phyloP scores from a whole-genome alignment of 2,797 vertebrate species.

The Ctenopoma kingsleyae region DNA sequence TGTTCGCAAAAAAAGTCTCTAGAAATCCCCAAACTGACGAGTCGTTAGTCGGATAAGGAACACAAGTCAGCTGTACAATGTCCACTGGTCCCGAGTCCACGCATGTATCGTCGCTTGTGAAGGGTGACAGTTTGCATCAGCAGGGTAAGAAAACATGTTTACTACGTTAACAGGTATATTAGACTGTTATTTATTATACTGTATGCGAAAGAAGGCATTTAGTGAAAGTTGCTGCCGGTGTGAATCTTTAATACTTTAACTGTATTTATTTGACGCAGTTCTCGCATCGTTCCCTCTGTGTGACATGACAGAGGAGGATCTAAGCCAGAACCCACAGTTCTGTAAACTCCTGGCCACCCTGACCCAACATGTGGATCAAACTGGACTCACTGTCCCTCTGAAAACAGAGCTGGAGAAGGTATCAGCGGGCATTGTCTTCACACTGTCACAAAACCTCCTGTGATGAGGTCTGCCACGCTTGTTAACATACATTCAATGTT shows the following conservation, averaged over 20 bases:
- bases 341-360: conserved; percentile 85
- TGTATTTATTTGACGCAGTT: conserved; percentile 53
- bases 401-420: conserved; percentile 86
- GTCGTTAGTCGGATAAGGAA: rapidly evolving
- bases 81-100: conserved; percentile 42
- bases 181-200: neutral
- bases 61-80: conserved; percentile 50
- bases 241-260: neutral
- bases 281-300: conserved; percentile 84
- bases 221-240: neutral
- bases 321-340: conserved; percentile 86
- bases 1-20: neutral
- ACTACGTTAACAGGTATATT: neutral
- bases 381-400: conserved; percentile 83
- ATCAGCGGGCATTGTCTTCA: neutral
- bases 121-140: conserved; percentile 73
- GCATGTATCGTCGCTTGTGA: conserved; percentile 58
- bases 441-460: neutral
- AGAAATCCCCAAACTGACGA: rapidly evolving
- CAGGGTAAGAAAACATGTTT: conserved; percentile 64
- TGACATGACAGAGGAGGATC: conserved; percentile 85
- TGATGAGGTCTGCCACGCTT: neutral
- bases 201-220: neutral
- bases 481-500: neutral
- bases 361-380: conserved; percentile 83